phyloP scores from a whole-genome alignment of 2,888 invertebrate species.

The Panzeria rudis region DNA sequence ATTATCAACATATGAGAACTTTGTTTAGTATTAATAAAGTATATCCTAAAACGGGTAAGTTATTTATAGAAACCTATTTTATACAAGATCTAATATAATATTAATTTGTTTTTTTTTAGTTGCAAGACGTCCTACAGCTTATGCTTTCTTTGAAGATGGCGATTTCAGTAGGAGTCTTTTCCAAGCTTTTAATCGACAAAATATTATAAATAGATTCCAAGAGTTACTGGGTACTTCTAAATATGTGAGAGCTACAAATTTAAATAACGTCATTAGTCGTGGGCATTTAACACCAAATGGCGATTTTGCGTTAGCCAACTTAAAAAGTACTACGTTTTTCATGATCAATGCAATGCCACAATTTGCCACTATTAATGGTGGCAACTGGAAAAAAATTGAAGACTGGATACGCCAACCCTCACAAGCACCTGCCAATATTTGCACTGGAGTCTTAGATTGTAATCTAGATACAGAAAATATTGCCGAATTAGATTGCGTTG shows the following conservation, averaged over 20 bases:
- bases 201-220: constrained; percentile 55
- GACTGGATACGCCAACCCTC: constrained; percentile 80
- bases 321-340: constrained; percentile 84
- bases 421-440: constrained; percentile 74
- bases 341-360: constrained; percentile 84
- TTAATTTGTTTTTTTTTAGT: constrained; percentile 5
- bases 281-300: constrained; percentile 84
- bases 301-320: constrained; percentile 83
- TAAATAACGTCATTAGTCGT: constrained; percentile 77
- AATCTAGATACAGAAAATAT: constrained; percentile 20
- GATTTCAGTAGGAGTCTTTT: too few relatives aligned
- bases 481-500: constrained; percentile 37
- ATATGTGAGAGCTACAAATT: background rate
- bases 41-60: constrained; percentile 45
- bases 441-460: constrained; percentile 60
- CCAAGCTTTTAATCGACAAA: constrained; percentile 65
- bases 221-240: constrained; percentile 28
- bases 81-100: too few relatives aligned
- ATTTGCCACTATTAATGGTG: constrained; percentile 85
- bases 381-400: constrained; percentile 85
- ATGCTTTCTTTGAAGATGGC: constrained; percentile 74
- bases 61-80: background rate
- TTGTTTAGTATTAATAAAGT: constrained; percentile 38
- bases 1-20: constrained; percentile 31
- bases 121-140: constrained; percentile 64